phyloP scores from a whole-genome alignment of 2,888 invertebrate genomes.

The Zhengitettix transpicula region DNA sequence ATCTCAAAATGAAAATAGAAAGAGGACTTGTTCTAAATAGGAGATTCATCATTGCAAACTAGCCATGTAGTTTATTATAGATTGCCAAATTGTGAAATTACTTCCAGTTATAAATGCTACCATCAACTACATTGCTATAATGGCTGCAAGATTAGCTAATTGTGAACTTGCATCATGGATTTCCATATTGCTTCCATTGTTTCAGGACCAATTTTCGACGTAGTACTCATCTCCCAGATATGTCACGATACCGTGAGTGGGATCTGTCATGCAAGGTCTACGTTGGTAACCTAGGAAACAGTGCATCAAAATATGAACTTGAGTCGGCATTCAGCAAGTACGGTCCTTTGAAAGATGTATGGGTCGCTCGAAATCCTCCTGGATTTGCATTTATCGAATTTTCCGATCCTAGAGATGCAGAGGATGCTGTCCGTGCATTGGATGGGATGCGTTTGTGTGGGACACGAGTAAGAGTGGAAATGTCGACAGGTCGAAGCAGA shows the following conservation, averaged over 20 bases:
- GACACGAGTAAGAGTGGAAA: slow-evolving; percentile 77
- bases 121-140: too few relatives aligned
- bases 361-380: slow-evolving; percentile 86
- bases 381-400: slow-evolving; percentile 82
- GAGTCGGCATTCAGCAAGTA: slow-evolving; percentile 76
- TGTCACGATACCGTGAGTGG: slow-evolving; percentile 67
- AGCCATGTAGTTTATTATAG: too few relatives aligned
- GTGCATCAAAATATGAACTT: slow-evolving; percentile 75
- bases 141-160: too few relatives aligned
- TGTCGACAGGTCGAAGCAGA: slow-evolving; percentile 69
- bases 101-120: too few relatives aligned
- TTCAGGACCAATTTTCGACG: neutral
- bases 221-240: slow-evolving; percentile 19
- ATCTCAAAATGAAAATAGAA: too few relatives aligned
- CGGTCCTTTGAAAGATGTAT: slow-evolving; percentile 75
- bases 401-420: slow-evolving; percentile 75
- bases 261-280: slow-evolving; percentile 80
- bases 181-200: neutral
- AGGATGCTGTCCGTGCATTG: slow-evolving; percentile 68
- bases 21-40: too few relatives aligned
- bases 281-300: slow-evolving; percentile 78
- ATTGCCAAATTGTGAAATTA: too few relatives aligned
- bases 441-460: slow-evolving; percentile 79
- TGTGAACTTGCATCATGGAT: neutral
- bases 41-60: too few relatives aligned